Evolutionary conservation across 2,888 invertebrate genomes (phyloP), one percentile per base, ranked within the genome.

Genomic region (Hirudinaria manillensis): DNA sequence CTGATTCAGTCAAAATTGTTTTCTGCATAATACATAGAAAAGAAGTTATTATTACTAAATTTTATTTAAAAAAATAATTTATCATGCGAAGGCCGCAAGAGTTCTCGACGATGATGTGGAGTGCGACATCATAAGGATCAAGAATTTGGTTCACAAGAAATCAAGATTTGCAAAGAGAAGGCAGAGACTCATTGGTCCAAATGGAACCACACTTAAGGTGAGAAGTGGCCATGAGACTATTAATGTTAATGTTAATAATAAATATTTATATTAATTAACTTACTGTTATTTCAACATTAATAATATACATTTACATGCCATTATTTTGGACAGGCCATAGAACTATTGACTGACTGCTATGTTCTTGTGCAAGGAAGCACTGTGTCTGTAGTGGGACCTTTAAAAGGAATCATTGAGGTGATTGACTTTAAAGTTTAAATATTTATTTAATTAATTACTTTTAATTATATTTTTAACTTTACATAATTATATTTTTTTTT

Each of bases 331-430:
- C 77, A 86, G 84, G 88, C 98, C 0, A 92, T 99, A 78, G 98
- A 99, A 86, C 85, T 99, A 74, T 87, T 99, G 70, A 98, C 98
- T 0, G 91, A 93, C 82, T 99, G 98, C 85, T 98, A 98, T 86
- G 92, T 99, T 0, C 87, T 96, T 68, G 94, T 98, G 0, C 97
- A 98, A 87, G 99, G 99, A 4, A 94, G 94, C 82, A 99, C 99
- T 16, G 98, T 99, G 0, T 90, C 98, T 21, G 93, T 93, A 0
- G 87, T 99, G n/a, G 99, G 99, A 0, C 95, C 98, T 1, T 93
- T 95, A 83, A 92, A 91, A 86, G 98, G 98, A 13, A 80, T 89
- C 45, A 85, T 86, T 79, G 85, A 88, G 78, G 88, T 87, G 80
- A 27, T 24, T 71, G 7, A 53, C 53, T 24, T 24, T 71, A 24